These are phyloP conservation scores for Epinotia ramella DNA, from an alignment of 2,888 invertebrate genomes.

Conservation along the genomic window DNA sequence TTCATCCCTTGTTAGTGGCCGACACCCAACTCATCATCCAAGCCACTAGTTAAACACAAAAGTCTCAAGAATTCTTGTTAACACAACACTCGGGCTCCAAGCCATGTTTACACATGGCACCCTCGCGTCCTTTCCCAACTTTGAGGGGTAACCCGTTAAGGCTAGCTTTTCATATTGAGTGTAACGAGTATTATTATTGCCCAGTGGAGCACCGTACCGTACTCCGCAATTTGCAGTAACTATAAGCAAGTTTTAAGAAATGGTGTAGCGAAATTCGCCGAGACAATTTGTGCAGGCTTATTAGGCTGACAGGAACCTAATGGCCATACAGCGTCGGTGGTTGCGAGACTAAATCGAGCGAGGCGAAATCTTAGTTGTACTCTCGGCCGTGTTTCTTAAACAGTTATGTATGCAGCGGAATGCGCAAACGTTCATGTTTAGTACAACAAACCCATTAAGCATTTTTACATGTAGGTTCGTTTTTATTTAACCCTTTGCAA, in stretches of 20 bases:
- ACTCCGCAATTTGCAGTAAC: conserved; percentile 42
- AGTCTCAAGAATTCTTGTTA: conserved; percentile 21
- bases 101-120: conserved; percentile 37
- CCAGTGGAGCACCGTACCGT: conserved; percentile 15
- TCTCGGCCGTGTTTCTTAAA: background rate
- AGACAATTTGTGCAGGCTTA: conserved; percentile 36
- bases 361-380: conserved; percentile 9
- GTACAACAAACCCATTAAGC: too few relatives aligned
- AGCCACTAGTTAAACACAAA: conserved; percentile 23
- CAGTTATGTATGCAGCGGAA: background rate
- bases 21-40: background rate
- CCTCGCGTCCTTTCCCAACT: conserved; percentile 40
- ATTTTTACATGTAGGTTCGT: too few relatives aligned
- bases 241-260: conserved; percentile 44
- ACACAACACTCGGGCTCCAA: conserved; percentile 25
- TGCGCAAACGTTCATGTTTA: background rate
- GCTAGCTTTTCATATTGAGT: conserved; percentile 38
- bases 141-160: conserved; percentile 36
- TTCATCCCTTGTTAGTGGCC: background rate
- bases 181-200: conserved; percentile 43
- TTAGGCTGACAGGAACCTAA: conserved; percentile 38
- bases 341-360: background rate
- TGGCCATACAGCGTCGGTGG: conserved; percentile 6
- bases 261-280: conserved; percentile 28
- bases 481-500: too few relatives aligned